phyloP scores from a whole-genome alignment of 1,140 invertebrate genomes.

The Brachystomella parvula region DNA sequence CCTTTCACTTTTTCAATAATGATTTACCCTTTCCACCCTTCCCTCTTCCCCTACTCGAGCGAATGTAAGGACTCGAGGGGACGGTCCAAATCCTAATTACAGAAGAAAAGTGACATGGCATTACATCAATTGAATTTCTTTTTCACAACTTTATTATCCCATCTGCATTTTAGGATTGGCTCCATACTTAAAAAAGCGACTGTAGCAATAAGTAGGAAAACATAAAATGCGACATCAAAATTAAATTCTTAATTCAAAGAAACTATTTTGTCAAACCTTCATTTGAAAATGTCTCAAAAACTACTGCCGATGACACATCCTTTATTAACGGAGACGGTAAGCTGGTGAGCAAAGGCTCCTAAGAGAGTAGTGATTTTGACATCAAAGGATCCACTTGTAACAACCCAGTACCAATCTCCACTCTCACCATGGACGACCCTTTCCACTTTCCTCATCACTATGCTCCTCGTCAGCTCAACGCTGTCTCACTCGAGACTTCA shows the following conservation, averaged over 20 bases:
- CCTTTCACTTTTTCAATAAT: constrained; percentile 1
- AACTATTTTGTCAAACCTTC: no score
- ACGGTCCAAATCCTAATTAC: constrained; percentile 8
- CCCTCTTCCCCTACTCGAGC: not conserved
- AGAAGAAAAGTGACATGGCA: constrained; percentile 4
- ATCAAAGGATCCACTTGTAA: constrained; percentile 27
- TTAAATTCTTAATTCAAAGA: no score
- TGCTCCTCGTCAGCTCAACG: no score
- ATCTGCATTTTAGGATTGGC: not conserved
- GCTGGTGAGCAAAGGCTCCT: not conserved
- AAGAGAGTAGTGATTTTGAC: constrained; percentile 25
- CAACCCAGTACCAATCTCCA: constrained; percentile 18
- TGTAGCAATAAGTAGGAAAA: no score
- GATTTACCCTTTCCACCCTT: no score
- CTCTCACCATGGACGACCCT: constrained; percentile 14
- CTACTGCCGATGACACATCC: no score
- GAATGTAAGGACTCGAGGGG: constrained; percentile 3
- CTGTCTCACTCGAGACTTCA: no score
- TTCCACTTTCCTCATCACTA: constrained; percentile 13
- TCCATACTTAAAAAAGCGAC: no score
- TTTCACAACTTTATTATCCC: not conserved
- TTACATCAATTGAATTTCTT: constrained; percentile 7
- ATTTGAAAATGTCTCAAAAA: no score
- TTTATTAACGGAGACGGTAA: no score
- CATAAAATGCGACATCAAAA: not conserved